Base-by-base conservation (phyloP, 2,113 vertebrate genomes). In the Girardinichthys multiradiatus region DNA sequence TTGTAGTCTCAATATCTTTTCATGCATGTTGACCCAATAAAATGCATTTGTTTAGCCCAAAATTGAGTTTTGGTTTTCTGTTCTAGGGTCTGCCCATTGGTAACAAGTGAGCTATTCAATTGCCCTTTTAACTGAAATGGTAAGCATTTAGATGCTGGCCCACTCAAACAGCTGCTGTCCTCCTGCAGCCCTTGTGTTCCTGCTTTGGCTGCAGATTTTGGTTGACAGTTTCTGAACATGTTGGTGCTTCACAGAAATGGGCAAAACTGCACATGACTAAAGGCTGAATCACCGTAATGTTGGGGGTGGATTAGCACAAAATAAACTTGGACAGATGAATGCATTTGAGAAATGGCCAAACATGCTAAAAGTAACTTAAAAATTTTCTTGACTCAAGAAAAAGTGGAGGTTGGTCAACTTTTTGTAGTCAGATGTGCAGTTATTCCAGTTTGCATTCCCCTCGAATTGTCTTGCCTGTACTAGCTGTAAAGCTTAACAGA, bases 21-120 rank as follows among this genome's bases (percentile, higher is more conserved):
- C 48, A 24, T 64, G 33, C 19, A n/a, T 1, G 42, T 64, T 57
- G 82, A 91, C 89, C 86, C 88, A 92, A 89, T 91, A 90, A 91
- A 91, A 75, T 80, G 1, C 30, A 66, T 89, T 92, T 0, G 35
- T 74, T 80, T 81, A 62, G 37, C 62, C 37, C 29, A 39, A 74
- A 74, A 39, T 64, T 26, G 5, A 10, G 12, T 6, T 17, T n/a
- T 54, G 48, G 48, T 14, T 2, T 0, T 59, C 42, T 74, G n/a
- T 12, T 17, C 3, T 14, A 30, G 14, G 21, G 57, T 74, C 30
- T 31, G 31, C 13, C 31, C 13, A 29, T 79, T 64, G 33, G 45
- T 2, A 65, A 58, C 79, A 77, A 71, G 64, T 86, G 76, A 35
- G 70, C 64, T 64, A 14, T 30, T 65, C 68, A 24, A 54, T 68